phyloP scores from a whole-genome alignment of 2,113 vertebrate genomes.

The Nothobranchius kuhntae region DNA sequence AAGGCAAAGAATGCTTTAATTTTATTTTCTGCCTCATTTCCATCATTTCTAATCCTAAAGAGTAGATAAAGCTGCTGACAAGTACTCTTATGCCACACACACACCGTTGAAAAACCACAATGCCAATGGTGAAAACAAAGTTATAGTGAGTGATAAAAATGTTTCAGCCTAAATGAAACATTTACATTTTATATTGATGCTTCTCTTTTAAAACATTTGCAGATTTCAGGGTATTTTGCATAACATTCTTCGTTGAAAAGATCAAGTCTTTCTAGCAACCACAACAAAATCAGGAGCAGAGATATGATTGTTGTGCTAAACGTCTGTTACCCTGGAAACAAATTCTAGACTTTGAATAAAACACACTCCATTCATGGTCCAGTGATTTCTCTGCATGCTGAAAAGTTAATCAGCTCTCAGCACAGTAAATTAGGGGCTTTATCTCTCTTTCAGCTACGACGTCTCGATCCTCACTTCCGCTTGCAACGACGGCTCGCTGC shows the following conservation, averaged over 20 bases:
- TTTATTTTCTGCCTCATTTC: too few species aligned
- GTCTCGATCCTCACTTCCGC: conserved; percentile 92
- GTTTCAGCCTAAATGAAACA: not conserved
- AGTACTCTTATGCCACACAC: too few species aligned
- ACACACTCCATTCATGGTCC: not conserved
- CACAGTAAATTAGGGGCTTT: not conserved
- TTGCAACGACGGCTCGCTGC: conserved; percentile 76
- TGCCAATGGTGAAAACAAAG: too few species aligned
- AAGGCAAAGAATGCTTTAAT: too few species aligned
- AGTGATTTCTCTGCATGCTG: not conserved
- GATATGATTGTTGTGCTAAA: not conserved
- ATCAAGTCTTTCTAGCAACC: rapidly evolving
- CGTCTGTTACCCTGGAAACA: not conserved
- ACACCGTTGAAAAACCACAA: too few species aligned
- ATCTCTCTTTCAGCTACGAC: conserved; percentile 82
- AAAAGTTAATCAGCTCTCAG: not conserved
- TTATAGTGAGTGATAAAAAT: too few species aligned
- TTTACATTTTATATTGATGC: not conserved
- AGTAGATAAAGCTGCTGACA: too few species aligned
- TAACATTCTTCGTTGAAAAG: not conserved
- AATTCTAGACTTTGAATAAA: not conserved
- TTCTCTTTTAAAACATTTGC: too few species aligned
- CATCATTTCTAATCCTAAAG: too few species aligned
- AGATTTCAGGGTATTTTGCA: not conserved
- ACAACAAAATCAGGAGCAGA: not conserved